A percentile compares a stretch with the other conserved stretches of the same genome.
These are phyloP conservation scores for Schizopygopsis pylzovi DNA, from an alignment of 2,797 vertebrate genomes.

Conservation along the genomic window DNA sequence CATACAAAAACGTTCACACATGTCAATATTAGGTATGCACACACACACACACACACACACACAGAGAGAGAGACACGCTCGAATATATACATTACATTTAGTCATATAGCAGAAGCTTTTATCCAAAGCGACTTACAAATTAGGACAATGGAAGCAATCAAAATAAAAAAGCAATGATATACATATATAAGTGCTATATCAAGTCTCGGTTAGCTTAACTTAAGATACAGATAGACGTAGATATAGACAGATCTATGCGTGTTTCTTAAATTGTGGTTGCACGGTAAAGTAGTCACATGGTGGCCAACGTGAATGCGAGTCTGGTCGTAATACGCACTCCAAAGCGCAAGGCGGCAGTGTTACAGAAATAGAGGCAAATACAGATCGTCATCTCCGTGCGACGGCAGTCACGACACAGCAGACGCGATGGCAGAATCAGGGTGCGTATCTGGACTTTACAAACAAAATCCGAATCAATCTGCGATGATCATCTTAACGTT, in stretches of 20 bases:
- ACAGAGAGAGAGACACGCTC: too few relatives aligned
- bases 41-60: too few relatives aligned
- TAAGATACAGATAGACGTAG: too few relatives aligned
- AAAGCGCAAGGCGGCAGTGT: slow-evolving; percentile 44
- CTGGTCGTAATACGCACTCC: slow-evolving; percentile 25
- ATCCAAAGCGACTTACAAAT: too few relatives aligned
- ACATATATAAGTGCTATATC: too few relatives aligned
- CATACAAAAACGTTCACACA: too few relatives aligned
- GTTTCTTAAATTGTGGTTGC: not conserved
- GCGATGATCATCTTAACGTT: accelerated
- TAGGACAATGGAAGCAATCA: too few relatives aligned
- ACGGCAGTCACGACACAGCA: slow-evolving; percentile 2
- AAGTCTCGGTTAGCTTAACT: too few relatives aligned
- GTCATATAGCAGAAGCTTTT: too few relatives aligned
- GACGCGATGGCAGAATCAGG: slow-evolving; percentile 63
- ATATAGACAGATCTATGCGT: not conserved
- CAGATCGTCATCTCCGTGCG: slow-evolving; percentile 56
- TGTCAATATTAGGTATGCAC: too few relatives aligned
- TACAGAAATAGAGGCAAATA: not conserved
- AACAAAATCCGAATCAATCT: slow-evolving; percentile 59
- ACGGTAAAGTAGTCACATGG: slow-evolving; percentile 11
- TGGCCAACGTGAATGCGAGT: slow-evolving; percentile 9
- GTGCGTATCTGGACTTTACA: slow-evolving; percentile 55
- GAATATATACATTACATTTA: too few relatives aligned
- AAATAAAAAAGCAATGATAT: too few relatives aligned